phyloP scores from a whole-genome alignment of 1,140 invertebrate genomes.

The Oryctes rhinoceros region DNA sequence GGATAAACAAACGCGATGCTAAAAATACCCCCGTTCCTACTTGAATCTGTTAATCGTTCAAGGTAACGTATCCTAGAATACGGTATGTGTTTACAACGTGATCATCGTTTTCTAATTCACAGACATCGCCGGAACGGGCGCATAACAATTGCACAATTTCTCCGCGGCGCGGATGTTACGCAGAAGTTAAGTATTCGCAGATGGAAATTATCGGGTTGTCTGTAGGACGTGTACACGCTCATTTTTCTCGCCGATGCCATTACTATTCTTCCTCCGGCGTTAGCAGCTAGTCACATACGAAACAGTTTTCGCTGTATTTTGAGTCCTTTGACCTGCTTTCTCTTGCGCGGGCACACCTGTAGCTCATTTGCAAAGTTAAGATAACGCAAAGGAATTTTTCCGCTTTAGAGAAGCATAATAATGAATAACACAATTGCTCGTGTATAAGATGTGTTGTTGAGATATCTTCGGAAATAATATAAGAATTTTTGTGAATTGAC shows the following conservation, averaged over 20 bases:
- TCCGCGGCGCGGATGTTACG: not conserved
- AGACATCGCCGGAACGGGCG: not conserved
- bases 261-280: slow-evolving; percentile 5
- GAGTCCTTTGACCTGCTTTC: slow-evolving; percentile 29
- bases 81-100: too few relatives aligned
- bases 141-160: slow-evolving; percentile 24
- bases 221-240: not conserved
- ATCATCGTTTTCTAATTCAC: not conserved
- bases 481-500: too few relatives aligned
- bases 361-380: slow-evolving; percentile 29
- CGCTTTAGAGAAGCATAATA: not conserved
- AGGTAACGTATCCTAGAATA: too few relatives aligned
- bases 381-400: slow-evolving; percentile 28
- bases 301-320: slow-evolving; percentile 29
- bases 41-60: too few relatives aligned
- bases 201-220: not conserved
- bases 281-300: not conserved
- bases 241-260: not conserved
- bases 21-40: too few relatives aligned
- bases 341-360: slow-evolving; percentile 14
- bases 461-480: too few relatives aligned
- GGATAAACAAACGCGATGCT: too few relatives aligned
- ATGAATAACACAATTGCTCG: not conserved
- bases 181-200: not conserved
- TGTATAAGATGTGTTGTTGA: too few relatives aligned